Evolutionary conservation across 2,888 invertebrate species (phyloP).

Genomic region (Conchocele bisecta): DNA sequence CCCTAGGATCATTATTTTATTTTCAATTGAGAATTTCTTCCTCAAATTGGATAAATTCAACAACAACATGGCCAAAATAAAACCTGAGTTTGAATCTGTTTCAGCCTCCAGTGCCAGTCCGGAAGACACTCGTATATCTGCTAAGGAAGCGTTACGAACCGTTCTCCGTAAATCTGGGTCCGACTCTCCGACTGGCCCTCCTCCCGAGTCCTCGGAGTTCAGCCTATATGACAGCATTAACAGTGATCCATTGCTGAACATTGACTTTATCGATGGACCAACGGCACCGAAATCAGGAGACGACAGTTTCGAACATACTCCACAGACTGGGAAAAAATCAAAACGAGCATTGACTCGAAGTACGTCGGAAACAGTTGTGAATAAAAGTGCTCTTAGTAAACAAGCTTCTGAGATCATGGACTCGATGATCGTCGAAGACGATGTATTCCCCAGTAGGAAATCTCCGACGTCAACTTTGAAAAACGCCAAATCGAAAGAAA

Average conservation of each 20-base stretch:
- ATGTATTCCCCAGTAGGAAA: constrained; percentile 37
- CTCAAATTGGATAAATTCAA: too few relatives aligned
- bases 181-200: constrained; percentile 57
- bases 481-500: constrained; percentile 3
- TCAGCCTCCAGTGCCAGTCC: too few relatives aligned
- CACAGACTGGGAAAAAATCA: constrained; percentile 22
- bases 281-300: constrained; percentile 26
- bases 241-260: constrained; percentile 69
- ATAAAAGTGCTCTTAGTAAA: too few relatives aligned
- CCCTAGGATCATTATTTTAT: too few relatives aligned
- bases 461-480: constrained; percentile 26
- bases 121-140: constrained; percentile 62
- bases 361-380: constrained; percentile 44
- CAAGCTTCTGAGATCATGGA: constrained; percentile 49
- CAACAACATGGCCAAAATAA: too few relatives aligned
- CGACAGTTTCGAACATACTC: constrained; percentile 1
- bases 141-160: constrained; percentile 67
- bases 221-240: constrained; percentile 66
- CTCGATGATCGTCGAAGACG: constrained; percentile 44
- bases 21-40: too few relatives aligned
- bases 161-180: constrained; percentile 72
- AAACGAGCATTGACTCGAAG: constrained; percentile 43
- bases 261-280: constrained; percentile 58
- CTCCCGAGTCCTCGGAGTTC: constrained; percentile 33
- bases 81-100: too few relatives aligned